A percentile compares a stretch with the other conserved stretches of the same genome.
Conservation (phyloP, 2,888 invertebrate species). For the Synergus japonicus region DNA sequence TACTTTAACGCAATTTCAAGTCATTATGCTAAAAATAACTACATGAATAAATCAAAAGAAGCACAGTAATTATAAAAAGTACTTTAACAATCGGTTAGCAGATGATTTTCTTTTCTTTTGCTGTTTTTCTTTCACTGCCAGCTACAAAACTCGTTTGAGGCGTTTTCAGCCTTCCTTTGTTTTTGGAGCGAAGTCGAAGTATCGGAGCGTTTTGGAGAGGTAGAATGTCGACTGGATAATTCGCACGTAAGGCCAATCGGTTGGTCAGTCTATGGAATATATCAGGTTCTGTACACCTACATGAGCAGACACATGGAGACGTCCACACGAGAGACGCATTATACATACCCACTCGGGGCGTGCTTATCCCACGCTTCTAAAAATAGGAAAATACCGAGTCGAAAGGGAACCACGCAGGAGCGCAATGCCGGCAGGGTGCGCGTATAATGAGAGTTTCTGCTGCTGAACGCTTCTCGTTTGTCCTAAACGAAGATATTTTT, state of each 20-base stretch:
- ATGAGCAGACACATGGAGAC: not conserved
- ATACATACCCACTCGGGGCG: constrained; percentile 42
- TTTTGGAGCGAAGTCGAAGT: constrained; percentile 40
- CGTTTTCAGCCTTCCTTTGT: not conserved
- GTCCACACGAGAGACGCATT: constrained; percentile 20
- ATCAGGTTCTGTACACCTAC: constrained; percentile 34
- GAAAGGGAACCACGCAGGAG: constrained; percentile 39
- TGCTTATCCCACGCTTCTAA: constrained; percentile 46
- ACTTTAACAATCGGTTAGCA: not conserved
- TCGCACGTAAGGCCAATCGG: constrained; percentile 28
- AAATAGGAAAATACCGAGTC: constrained; percentile 44
- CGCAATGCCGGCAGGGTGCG: not conserved
- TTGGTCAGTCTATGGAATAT: constrained; percentile 32
- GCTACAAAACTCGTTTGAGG: constrained; percentile 10
- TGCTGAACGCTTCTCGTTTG: not conserved
- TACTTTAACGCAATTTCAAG: not conserved
- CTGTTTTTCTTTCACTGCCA: not conserved
- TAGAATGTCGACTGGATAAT: constrained; percentile 28
- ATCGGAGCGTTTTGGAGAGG: not conserved
- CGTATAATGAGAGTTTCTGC: not conserved
- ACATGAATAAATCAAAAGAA: not conserved
- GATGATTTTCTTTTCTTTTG: not conserved
- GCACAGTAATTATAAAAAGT: not conserved
- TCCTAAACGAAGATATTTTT: constrained; percentile 1
- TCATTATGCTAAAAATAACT: constrained; percentile 2